Evolutionary conservation across 2,113 vertebrate species (phyloP).

Genomic region (Rhineura floridana): DNA sequence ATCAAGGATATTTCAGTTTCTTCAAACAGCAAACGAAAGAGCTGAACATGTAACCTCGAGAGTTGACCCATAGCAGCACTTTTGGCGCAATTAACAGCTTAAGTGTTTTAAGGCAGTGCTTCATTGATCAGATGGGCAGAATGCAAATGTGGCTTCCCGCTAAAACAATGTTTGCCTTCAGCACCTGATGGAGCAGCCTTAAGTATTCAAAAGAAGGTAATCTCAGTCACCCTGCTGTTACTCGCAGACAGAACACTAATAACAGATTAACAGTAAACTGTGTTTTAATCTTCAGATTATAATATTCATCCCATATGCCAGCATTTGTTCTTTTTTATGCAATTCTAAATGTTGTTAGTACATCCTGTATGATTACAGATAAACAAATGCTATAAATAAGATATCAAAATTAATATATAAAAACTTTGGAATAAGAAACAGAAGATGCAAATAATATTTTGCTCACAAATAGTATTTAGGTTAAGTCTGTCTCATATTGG

Average conservation of each 20-base stretch:
- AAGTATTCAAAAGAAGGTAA: conserved; percentile 17
- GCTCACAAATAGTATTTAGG: not conserved
- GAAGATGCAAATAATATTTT: not conserved
- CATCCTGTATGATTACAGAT: not conserved
- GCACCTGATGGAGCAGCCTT: not conserved
- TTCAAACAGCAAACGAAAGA: not conserved
- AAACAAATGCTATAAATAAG: not conserved
- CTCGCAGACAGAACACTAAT: not conserved
- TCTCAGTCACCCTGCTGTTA: not conserved
- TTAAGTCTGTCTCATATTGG: not conserved
- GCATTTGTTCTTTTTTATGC: conserved; percentile 8
- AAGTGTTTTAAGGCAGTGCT: conserved; percentile 18
- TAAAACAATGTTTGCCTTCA: conserved; percentile 1
- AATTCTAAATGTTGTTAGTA: not conserved
- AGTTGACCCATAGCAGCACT: conserved; percentile 15
- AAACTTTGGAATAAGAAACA: not conserved
- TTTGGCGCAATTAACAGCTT: not conserved
- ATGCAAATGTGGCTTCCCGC: not conserved
- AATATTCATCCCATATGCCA: conserved; percentile 5
- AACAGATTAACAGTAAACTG: not conserved
- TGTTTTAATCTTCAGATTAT: conserved; percentile 13
- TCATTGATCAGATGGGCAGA: conserved; percentile 1
- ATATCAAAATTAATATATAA: not conserved
- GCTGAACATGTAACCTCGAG: not conserved
- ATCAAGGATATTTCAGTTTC: not conserved